Conservation (phyloP, 2,797 vertebrate genomes). For the Psittacula derbiana region DNA sequence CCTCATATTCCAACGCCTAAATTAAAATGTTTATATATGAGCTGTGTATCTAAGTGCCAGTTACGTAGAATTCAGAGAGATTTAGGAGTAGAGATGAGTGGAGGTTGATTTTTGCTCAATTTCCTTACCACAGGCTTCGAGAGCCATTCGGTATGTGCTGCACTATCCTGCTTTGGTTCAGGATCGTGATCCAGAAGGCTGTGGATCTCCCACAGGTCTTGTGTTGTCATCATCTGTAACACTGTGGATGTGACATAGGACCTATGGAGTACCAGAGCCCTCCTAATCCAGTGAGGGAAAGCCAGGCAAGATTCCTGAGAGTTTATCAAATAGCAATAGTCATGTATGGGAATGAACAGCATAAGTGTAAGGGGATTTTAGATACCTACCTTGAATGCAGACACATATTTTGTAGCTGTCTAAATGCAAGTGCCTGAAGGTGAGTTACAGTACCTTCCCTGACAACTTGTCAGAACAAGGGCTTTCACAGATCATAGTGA, state of each 20-base stretch:
- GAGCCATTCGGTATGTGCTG: neutral
- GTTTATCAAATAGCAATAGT: neutral
- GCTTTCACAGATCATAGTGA: neutral
- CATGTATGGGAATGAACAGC: neutral
- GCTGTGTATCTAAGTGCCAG: neutral
- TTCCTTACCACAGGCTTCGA: fast-evolving
- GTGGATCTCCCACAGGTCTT: neutral
- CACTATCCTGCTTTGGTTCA: neutral
- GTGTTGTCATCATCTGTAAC: too few species aligned
- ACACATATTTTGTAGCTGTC: neutral
- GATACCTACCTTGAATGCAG: neutral
- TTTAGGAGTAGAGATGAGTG: neutral
- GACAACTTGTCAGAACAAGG: neutral
- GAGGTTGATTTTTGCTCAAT: neutral
- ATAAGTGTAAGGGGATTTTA: neutral
- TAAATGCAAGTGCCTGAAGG: neutral
- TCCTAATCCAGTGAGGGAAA: neutral
- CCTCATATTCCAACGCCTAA: neutral
- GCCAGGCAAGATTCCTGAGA: neutral
- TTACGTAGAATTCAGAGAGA: neutral
- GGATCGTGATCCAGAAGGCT: neutral
- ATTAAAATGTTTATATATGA: neutral
- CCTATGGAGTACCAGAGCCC: neutral
- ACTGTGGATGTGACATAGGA: neutral
- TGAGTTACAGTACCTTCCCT: neutral